Evolutionary conservation across 2,888 invertebrate species (phyloP).

Genomic region (Andrena marginata): DNA sequence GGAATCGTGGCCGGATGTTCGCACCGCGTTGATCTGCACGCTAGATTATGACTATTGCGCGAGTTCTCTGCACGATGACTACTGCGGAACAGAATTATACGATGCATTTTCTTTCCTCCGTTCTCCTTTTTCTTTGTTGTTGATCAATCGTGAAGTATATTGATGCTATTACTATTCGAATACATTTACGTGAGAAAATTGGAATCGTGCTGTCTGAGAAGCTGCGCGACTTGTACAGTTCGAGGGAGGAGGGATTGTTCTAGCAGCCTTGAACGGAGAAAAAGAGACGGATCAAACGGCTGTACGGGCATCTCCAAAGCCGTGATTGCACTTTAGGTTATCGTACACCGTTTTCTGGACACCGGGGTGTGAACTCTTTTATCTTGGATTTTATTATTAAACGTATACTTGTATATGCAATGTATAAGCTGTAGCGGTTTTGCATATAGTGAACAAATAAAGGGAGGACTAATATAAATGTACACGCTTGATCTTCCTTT

Average conservation of each 20-base stretch:
- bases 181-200: not conserved
- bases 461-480: conserved; percentile 39
- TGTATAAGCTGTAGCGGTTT: conserved; percentile 66
- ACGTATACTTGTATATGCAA: conserved; percentile 60
- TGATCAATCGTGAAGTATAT: not conserved
- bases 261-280: not conserved
- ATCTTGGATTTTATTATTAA: conserved; percentile 57
- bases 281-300: not conserved
- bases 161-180: not conserved
- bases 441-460: conserved; percentile 66
- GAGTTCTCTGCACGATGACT: not conserved
- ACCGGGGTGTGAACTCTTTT: conserved; percentile 13
- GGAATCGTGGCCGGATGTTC: not conserved
- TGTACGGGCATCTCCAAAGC: not conserved
- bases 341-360: conserved; percentile 15
- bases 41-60: not conserved
- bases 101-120: not conserved
- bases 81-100: not conserved
- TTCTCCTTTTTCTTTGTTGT: not conserved
- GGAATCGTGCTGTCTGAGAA: not conserved
- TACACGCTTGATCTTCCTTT: conserved; percentile 28
- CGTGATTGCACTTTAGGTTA: conserved; percentile 2
- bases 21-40: not conserved
- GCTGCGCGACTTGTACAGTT: not conserved
- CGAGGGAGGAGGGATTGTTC: not conserved